Evolutionary conservation across 2,888 invertebrate species (phyloP).

Genomic region (Coecobrya sp.): DNA sequence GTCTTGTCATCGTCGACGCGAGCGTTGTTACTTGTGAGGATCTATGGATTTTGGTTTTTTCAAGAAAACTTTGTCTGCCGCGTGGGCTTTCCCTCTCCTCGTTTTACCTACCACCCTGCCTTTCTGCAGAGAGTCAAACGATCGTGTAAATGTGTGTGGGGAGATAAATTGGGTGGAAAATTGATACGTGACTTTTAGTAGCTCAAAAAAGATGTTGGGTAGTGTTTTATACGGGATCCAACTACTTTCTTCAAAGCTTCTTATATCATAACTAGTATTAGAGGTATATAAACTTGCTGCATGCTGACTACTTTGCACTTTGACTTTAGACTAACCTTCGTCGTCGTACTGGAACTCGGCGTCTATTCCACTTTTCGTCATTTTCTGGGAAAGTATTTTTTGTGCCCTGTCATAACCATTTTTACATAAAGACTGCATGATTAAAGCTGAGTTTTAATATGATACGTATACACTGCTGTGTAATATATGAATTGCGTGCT

Average conservation of each 20-base stretch:
- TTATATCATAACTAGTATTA: no score
- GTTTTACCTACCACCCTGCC: not conserved
- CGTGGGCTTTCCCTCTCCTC: not conserved
- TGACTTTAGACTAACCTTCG: not conserved
- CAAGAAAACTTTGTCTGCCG: slow-evolving; percentile 13
- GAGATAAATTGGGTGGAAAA: slow-evolving; percentile 68
- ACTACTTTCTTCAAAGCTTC: not conserved
- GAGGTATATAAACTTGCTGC: not conserved
- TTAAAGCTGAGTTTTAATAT: slow-evolving; percentile 9
- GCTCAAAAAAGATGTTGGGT: slow-evolving; percentile 1
- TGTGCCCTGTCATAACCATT: slow-evolving; percentile 5
- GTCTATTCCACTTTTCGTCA: not conserved
- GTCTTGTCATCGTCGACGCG: not conserved
- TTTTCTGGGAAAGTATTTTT: not conserved
- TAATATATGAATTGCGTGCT: not conserved
- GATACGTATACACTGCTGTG: not conserved
- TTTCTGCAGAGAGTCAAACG: not conserved
- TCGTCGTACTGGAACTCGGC: not conserved
- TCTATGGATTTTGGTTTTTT: slow-evolving; percentile 11
- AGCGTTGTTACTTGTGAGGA: not conserved
- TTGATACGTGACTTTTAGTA: slow-evolving; percentile 61
- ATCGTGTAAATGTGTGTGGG: slow-evolving; percentile 17
- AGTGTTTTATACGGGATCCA: not conserved
- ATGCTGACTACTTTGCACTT: not conserved
- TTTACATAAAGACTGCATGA: slow-evolving; percentile 5